Evolutionary conservation across 2,888 invertebrate genomes (phyloP), one percentile per base, ranked within the genome.

Genomic region (Mycalesis mineus): DNA sequence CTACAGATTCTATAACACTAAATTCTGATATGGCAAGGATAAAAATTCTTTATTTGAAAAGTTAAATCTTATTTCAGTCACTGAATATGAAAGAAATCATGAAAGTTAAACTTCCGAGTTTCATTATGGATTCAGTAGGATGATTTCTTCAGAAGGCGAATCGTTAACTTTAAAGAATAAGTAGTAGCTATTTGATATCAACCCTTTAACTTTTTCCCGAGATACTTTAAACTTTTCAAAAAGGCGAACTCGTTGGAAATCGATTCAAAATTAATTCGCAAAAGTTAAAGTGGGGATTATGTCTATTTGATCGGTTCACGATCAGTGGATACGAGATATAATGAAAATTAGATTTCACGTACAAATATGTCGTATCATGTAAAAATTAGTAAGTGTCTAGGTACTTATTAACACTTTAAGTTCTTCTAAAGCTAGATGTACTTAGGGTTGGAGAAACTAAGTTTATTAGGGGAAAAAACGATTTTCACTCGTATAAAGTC

Each of bases 251-350:
- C 80, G 78, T 69, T 78, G 68, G 69, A 78, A 78, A 83, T 82
- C 77, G 82, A 87, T 87, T 85, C 83, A 74, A 80, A 88, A 86
- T 88, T 86, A 87, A 88, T 87, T 87, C 83, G 77, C 72, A 78
- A 68, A 88, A 89, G 89, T 89, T 89, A 87, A 87, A 88, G 88
- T 89, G 84, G 80, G 80, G 87, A 87, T 88, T 86, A 87, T 74
- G 77, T 80, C 78, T 79, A 82, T 84, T 84, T 83, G 78, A 77
- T 81, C 74, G 69, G 67, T 66, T 65, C 65, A 72, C 22, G 22
- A 22, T 22, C 22, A 69, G 69, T 69, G 68, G 63, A 55, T 45
- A 51, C 47, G 52, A 58, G 60, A 57, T 55, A 17, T n/a, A 15
- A 17, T 37, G 22, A 39, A 28, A 7, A 33, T 28, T n/a, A n/a